These are phyloP conservation scores for Drosophila ananassae DNA, from an alignment of 1,140 invertebrate species.

Conservation along the genomic window DNA sequence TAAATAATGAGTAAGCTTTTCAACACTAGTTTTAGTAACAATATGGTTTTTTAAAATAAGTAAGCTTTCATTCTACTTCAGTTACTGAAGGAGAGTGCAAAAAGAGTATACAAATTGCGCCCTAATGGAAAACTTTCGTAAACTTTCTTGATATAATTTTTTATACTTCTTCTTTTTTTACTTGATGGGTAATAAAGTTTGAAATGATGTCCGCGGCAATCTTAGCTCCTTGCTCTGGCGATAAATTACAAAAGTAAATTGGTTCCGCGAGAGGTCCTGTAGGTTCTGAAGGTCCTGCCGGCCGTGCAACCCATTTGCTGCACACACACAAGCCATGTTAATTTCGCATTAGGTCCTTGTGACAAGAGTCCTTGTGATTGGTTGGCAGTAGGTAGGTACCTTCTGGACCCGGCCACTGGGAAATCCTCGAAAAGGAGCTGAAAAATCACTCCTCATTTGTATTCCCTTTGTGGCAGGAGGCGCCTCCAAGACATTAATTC, in stretches of 20 bases:
- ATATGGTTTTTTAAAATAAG: no score
- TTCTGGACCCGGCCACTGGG: neutral
- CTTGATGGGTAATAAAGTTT: slow-evolving; percentile 23
- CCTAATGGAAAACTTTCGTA: neutral
- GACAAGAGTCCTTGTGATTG: neutral
- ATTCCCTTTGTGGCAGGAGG: slow-evolving; percentile 56
- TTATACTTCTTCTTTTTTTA: neutral
- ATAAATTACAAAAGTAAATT: slow-evolving; percentile 62
- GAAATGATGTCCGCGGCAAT: slow-evolving; percentile 29
- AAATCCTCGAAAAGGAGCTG: slow-evolving; percentile 8
- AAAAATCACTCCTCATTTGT: slow-evolving; percentile 68
- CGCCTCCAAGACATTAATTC: slow-evolving; percentile 43
- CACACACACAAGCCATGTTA: slow-evolving; percentile 19
- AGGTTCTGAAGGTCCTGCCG: neutral
- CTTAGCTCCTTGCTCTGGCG: neutral
- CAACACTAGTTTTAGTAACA: no score
- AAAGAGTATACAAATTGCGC: neutral
- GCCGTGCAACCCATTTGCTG: slow-evolving; percentile 7
- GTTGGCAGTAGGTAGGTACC: neutral
- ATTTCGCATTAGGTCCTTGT: slow-evolving; percentile 19
- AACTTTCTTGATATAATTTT: neutral
- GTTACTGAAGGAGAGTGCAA: no score
- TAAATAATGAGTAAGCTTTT: no score
- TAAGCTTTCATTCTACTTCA: no score
- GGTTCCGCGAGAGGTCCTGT: slow-evolving; percentile 7